phyloP scores from a whole-genome alignment of 2,113 vertebrate species.

The Pelecanoides urinatrix region DNA sequence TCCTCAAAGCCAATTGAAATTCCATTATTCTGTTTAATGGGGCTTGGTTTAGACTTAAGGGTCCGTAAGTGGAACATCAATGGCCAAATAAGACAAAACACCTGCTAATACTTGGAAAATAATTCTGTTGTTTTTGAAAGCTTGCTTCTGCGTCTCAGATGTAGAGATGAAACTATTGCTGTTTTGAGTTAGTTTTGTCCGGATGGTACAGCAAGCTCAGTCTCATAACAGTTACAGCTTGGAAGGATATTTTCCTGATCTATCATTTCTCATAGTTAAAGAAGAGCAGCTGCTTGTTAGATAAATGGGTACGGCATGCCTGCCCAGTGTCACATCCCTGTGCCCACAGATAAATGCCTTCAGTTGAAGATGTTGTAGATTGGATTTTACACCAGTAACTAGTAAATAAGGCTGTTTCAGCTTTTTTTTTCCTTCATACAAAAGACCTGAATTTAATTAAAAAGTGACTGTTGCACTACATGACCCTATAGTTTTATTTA shows the following conservation, averaged over 20 bases:
- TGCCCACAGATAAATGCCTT: background rate
- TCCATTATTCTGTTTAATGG: background rate
- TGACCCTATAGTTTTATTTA: background rate
- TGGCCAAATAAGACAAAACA: background rate
- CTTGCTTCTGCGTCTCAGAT: background rate
- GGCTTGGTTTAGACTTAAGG: background rate
- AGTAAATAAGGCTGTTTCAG: background rate
- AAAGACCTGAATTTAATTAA: background rate
- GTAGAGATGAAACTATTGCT: background rate
- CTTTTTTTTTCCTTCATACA: background rate
- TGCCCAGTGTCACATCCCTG: background rate
- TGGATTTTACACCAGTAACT: background rate
- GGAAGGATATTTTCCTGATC: background rate
- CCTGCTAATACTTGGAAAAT: background rate
- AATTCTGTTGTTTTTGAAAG: background rate
- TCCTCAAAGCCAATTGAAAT: background rate
- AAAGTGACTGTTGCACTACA: background rate
- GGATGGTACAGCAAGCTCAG: background rate
- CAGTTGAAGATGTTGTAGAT: background rate
- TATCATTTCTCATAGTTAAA: background rate
- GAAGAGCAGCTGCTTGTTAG: background rate
- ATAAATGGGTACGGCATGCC: background rate
- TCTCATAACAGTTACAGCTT: background rate
- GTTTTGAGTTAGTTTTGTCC: background rate
- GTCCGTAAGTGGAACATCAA: accelerated